Conservation (phyloP, 2,113 vertebrate species). For the Tursiops truncatus region DNA sequence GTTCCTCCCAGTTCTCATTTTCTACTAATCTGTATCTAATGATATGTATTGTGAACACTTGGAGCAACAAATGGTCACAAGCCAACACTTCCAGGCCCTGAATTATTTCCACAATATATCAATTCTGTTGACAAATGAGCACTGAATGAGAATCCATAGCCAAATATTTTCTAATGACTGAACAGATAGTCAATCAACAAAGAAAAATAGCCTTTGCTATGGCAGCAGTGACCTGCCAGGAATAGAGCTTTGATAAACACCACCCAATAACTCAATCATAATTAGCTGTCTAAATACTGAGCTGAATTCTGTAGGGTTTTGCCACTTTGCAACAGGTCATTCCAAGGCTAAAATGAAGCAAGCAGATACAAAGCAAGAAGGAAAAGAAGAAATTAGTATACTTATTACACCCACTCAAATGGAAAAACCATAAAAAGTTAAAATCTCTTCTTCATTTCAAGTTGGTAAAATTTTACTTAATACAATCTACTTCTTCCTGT, state of each 20-base stretch:
- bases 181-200: constrained; percentile 62
- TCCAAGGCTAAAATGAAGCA: constrained; percentile 35
- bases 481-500: not conserved
- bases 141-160: constrained; percentile 50
- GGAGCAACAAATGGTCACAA: constrained; percentile 31
- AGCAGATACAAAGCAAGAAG: constrained; percentile 30
- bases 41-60: constrained; percentile 25
- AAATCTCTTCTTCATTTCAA: not conserved
- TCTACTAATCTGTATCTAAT: constrained; percentile 34
- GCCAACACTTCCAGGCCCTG: not conserved
- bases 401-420: not conserved
- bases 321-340: not conserved
- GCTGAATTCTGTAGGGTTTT: constrained; percentile 13
- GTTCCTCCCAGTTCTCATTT: not conserved
- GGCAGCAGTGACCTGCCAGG: constrained; percentile 44
- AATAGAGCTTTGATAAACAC: constrained; percentile 68
- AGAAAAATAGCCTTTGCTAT: constrained; percentile 66
- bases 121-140: constrained; percentile 80
- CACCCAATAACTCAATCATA: constrained; percentile 66
- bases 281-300: constrained; percentile 58
- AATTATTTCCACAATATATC: constrained; percentile 49
- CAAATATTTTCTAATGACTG: constrained; percentile 59
- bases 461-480: not conserved
- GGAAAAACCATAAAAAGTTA: not conserved
- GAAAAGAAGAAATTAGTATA: constrained; percentile 38